Conservation (phyloP, 2,888 invertebrate genomes). For the Terebella lapidaria region DNA sequence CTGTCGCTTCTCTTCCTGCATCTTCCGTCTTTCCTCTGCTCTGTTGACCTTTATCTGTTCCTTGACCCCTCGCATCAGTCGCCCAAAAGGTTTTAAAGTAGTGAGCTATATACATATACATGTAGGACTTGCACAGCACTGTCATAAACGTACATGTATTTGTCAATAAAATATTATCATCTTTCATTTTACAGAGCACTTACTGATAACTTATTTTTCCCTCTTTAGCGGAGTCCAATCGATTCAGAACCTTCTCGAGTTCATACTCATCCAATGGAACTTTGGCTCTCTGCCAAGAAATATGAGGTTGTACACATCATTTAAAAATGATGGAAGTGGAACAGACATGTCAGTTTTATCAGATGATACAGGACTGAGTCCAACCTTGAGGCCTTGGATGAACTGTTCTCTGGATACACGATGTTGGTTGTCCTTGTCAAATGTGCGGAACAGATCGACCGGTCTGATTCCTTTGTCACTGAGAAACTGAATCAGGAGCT, state of each 20-base stretch:
- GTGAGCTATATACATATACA: too few relatives aligned
- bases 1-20: not conserved
- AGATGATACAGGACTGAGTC: too few relatives aligned
- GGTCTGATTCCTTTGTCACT: constrained; percentile 44
- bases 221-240: constrained; percentile 34
- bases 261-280: constrained; percentile 42
- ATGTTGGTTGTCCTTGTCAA: constrained; percentile 42
- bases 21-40: constrained; percentile 13
- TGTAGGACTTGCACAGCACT: too few relatives aligned
- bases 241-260: constrained; percentile 34
- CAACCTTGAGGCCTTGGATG: constrained; percentile 45
- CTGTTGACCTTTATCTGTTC: constrained; percentile 22
- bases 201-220: constrained; percentile 47
- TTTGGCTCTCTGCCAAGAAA: constrained; percentile 34
- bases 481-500: constrained; percentile 42
- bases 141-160: too few relatives aligned
- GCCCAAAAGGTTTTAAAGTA: too few relatives aligned
- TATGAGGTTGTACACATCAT: not conserved
- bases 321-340: not conserved
- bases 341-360: not conserved
- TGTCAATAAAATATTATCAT: too few relatives aligned
- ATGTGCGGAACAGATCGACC: constrained; percentile 47
- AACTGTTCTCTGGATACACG: constrained; percentile 44
- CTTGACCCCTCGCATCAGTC: constrained; percentile 22
- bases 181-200: too few relatives aligned